Base-by-base conservation (phyloP, 2,888 invertebrate species). In the Cheilosia variabilis region DNA sequence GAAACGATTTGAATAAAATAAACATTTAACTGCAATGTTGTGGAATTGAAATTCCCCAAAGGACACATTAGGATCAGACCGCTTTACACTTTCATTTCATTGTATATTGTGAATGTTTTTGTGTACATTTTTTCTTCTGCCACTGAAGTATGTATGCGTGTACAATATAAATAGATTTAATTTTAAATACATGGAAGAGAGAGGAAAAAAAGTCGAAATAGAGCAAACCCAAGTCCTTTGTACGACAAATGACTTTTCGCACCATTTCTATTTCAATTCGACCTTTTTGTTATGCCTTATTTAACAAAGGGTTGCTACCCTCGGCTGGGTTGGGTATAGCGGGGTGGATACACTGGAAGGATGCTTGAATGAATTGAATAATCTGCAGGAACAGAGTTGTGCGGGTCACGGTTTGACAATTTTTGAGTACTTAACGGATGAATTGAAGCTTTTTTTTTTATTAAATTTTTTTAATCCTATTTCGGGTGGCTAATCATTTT, bases 1-100 rank as follows among this genome's bases (percentile, higher is more conserved):
- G 53, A 83, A 86, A 71, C 84, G 62, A 86, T 86, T 86, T 86
- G 81, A 80, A 86, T 86, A 86, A 86, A 72, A 86, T 86, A 81
- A 86, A 81, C 86, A 86, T 86, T 86, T 72, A 72, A 77, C 62
- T 81, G 76, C 81, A 86, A 77, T 86, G 81, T 86, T 81, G 80
- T 68, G 81, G 80, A 86, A 86, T 86, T 86, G 81, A 77, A 86
- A 81, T 81, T 77, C 86, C 76, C 66, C 76, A 77, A 86, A 77
- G 84, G 84, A 84, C 75, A 65, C 80, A 80, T 80, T 80, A 69
- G 72, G 71, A 80, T 37, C 58, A 78, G 45, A 78, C 63, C 45
- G 45, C 45, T 76, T 2, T 73, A 60, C 58, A 65, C 63, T 71
- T 47, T 72, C 13, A 17, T 65, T 71, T 31, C 15, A 52, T 76